Base-by-base conservation (phyloP, 92 coral and sea anemone genomes). In the Phenganax marumi region DNA sequence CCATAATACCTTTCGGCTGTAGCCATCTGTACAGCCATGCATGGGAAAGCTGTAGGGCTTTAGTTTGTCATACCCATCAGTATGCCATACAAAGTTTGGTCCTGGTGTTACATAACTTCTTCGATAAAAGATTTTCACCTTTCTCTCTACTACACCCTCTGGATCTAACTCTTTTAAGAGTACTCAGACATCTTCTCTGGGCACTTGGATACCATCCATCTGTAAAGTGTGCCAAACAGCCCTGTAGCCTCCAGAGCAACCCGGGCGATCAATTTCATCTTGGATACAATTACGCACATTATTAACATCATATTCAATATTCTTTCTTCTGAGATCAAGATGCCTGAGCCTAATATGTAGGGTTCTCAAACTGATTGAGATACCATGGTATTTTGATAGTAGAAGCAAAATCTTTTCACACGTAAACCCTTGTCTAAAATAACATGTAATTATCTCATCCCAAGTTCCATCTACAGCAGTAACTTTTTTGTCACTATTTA, bases 11-110 rank as follows among this genome's bases (percentile, higher is more conserved):
- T 76, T 76, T 18, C 68, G 50, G 18, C 81, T 76, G 62, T 76
- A 76, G 46, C 81, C 81, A 26, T 76, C 81, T 19, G 54, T 76
- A 48, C 68, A 52, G 16, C 81, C 81, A 19, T 76, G 81, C 21
- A 76, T 17, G 18, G 81, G 81, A 33, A 57, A 76, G 6, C 81
- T 51, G 48, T 76, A 76, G 1, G 69, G 81, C 57, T 76, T 76
- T 24, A 76, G 17, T 70, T 70, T 70, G 60, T 76, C 81, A 54
- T 76, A 76, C 21, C 81, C 81, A 76, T 76, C 81, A 13, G 21
- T 52, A 58, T 76, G 66, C 81, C 68, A 76, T 52, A 54, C 24
- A 55, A 22, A 51, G 43, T 76, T 76, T 10, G 81, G 81, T 3
- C 81, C 81, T 25, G 81, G 81, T 54, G 68, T 53, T 19, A 2